A percentile compares a stretch with the other conserved stretches of the same genome.
phyloP scores from a whole-genome alignment of 2,888 invertebrate genomes.

The Heliconius hortense region DNA sequence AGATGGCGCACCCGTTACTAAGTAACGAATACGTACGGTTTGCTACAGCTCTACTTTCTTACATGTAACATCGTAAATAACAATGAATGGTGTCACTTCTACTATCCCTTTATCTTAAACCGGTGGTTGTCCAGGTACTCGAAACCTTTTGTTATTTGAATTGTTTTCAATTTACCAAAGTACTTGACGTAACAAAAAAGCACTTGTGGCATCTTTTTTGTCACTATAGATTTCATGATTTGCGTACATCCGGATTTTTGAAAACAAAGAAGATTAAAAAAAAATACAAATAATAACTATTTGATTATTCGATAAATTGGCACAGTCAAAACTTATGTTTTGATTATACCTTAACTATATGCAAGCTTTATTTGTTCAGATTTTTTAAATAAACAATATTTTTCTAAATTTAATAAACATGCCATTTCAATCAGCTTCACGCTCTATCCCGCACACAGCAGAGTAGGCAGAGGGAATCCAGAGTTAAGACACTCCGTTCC shows the following conservation, averaged over 20 bases:
- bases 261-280: background rate
- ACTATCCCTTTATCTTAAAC: slow-evolving; percentile 23
- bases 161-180: slow-evolving; percentile 23
- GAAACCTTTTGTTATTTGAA: slow-evolving; percentile 34
- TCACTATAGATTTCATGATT: slow-evolving; percentile 4
- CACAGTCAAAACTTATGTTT: too few species aligned
- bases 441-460: too few species aligned
- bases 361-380: too few species aligned
- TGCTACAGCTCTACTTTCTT: too few species aligned
- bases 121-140: slow-evolving; percentile 33
- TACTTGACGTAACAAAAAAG: slow-evolving; percentile 27
- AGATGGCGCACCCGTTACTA: too few species aligned
- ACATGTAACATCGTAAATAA: slow-evolving; percentile 9
- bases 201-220: slow-evolving; percentile 15
- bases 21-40: too few species aligned
- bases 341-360: too few species aligned
- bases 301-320: too few species aligned
- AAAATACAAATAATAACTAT: background rate
- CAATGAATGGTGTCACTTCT: slow-evolving; percentile 25
- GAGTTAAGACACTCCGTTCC: too few species aligned
- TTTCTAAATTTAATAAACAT: background rate
- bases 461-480: too few species aligned
- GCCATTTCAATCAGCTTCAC: background rate
- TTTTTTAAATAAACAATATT: too few species aligned
- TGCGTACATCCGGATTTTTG: slow-evolving; percentile 14